phyloP scores from a whole-genome alignment of 2,888 invertebrate genomes.

The Rotaria macrura region DNA sequence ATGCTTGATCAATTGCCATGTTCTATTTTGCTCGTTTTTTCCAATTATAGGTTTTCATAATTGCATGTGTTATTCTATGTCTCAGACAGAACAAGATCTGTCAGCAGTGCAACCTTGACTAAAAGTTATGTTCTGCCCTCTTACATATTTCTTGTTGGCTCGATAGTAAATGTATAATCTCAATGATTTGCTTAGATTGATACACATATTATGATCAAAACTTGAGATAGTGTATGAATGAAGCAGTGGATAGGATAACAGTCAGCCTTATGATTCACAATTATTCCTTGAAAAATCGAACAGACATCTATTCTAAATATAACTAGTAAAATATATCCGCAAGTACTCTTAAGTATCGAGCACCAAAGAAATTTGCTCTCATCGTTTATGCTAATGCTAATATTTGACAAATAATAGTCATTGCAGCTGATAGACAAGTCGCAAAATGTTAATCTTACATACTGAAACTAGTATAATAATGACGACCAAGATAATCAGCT shows the following conservation, averaged over 20 bases:
- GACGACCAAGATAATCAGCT: background rate
- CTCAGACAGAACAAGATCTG: background rate
- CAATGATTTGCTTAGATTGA: background rate
- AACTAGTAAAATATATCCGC: no score
- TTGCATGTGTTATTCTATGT: background rate
- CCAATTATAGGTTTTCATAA: background rate
- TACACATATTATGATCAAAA: background rate
- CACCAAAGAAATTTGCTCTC: background rate
- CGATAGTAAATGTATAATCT: background rate
- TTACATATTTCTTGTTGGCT: background rate
- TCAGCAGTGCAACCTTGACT: background rate
- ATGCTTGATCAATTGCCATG: background rate
- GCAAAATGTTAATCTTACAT: no score
- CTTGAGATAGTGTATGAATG: background rate
- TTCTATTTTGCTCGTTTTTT: background rate
- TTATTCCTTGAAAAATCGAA: background rate
- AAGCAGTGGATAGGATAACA: no score
- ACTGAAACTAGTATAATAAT: background rate
- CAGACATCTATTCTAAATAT: no score
- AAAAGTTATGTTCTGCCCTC: background rate
- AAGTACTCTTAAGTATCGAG: background rate
- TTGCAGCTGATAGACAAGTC: no score
- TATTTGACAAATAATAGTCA: no score
- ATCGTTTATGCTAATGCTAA: background rate
- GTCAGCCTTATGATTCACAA: no score